phyloP scores from a whole-genome alignment of 2,113 vertebrate genomes.

The Megaleporinus macrocephalus region DNA sequence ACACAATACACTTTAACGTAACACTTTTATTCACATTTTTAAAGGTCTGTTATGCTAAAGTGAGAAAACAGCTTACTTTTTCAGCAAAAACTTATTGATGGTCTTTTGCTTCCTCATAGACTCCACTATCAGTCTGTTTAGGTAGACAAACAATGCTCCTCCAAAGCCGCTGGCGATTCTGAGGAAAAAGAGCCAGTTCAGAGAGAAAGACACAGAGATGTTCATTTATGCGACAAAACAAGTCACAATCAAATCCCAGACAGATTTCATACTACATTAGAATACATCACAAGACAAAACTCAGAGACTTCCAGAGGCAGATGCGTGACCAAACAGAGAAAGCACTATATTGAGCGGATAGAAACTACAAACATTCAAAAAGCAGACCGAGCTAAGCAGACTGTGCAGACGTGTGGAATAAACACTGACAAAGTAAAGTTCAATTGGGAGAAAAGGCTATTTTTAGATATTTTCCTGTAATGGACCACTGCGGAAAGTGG shows the following conservation, averaged over 20 bases:
- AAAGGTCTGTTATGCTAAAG: no score
- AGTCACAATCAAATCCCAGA: no score
- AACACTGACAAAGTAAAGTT: background rate
- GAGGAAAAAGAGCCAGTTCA: conserved; percentile 15
- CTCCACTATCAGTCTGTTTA: conserved; percentile 96
- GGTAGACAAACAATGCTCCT: conserved; percentile 93
- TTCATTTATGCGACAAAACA: background rate
- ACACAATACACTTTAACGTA: no score
- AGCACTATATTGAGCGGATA: background rate
- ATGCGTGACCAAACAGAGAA: background rate
- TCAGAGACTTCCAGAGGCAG: background rate
- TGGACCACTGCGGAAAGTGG: background rate
- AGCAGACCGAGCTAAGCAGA: background rate
- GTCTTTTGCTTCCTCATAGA: conserved; percentile 98
- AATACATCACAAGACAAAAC: background rate
- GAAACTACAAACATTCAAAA: background rate
- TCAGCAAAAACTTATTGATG: conserved; percentile 96
- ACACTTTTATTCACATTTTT: no score
- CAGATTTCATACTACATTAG: background rate
- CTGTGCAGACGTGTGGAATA: background rate
- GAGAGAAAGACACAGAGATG: conserved; percentile 21
- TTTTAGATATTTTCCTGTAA: background rate
- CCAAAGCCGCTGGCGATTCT: conserved; percentile 96
- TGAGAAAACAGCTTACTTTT: conserved; percentile 85
- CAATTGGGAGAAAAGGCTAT: background rate